Conservation (phyloP, 2,888 invertebrate species). For the Lithophane leautieri region DNA sequence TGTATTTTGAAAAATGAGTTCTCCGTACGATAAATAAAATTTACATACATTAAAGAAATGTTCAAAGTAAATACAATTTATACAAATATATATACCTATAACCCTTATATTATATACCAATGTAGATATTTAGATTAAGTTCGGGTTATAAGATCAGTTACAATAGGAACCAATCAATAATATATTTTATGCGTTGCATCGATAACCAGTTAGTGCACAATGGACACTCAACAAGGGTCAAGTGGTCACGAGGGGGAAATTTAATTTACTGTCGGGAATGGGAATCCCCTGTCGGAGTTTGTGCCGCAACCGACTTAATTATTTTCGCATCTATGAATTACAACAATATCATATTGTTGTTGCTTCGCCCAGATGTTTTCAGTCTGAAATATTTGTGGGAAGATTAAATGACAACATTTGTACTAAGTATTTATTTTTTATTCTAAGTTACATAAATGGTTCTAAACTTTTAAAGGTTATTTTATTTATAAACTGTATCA, state of each 20-base stretch:
- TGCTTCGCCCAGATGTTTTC: conserved; percentile 35
- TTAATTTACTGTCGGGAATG: conserved; percentile 80
- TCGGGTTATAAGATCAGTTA: conserved; percentile 41
- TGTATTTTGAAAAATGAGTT: background rate
- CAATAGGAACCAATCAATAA: conserved; percentile 51
- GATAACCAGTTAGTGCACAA: conserved; percentile 80
- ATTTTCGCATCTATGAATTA: conserved; percentile 79
- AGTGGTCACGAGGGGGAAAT: conserved; percentile 80
- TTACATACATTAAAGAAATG: too few relatives aligned
- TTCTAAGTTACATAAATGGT: background rate
- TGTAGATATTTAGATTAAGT: background rate
- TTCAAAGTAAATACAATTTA: background rate
- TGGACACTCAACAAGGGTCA: conserved; percentile 80
- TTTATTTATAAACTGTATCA: conserved; percentile 22
- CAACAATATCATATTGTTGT: conserved; percentile 67
- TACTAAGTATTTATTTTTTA: background rate
- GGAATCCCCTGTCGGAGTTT: conserved; percentile 70
- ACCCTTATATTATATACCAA: background rate
- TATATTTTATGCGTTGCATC: conserved; percentile 77
- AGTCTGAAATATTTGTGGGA: conserved; percentile 13
- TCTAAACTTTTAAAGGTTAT: conserved; percentile 1
- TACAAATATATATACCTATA: background rate
- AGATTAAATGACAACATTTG: conserved; percentile 1
- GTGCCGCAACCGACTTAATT: conserved; percentile 78
- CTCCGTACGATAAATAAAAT: too few relatives aligned